Percentiles rank a stretch among this genome's conserved stretches.
phyloP scores from a whole-genome alignment of 92 coral and sea anemone genomes.

The Siderastrea siderea region DNA sequence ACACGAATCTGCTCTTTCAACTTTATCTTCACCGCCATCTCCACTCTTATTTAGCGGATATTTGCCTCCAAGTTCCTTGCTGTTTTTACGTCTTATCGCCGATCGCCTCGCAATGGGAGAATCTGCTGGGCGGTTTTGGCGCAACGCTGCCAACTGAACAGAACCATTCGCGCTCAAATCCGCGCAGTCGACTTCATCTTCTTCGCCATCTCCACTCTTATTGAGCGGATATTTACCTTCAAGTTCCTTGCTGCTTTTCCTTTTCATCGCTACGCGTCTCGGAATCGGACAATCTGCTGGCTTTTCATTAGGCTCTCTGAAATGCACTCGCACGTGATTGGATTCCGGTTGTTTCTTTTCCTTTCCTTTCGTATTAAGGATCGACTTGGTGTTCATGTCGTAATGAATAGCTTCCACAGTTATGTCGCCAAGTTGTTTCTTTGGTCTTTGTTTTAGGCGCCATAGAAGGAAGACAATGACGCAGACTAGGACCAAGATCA shows the following conservation, averaged over 20 bases:
- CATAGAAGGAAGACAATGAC: constrained; percentile 40
- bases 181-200: background rate
- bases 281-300: background rate
- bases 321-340: constrained; percentile 1
- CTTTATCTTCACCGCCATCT: background rate
- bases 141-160: too few species aligned
- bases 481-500: constrained; percentile 17
- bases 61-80: constrained; percentile 3
- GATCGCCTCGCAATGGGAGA: constrained; percentile 2
- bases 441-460: constrained; percentile 29
- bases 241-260: constrained; percentile 1
- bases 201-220: background rate
- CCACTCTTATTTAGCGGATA: constrained; percentile 16
- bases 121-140: background rate
- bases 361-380: background rate
- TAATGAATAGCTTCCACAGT: constrained; percentile 7
- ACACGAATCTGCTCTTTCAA: background rate
- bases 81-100: constrained; percentile 26
- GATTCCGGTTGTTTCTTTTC: background rate
- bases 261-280: constrained; percentile 27
- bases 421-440: constrained; percentile 13
- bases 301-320: constrained; percentile 1
- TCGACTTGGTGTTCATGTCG: constrained; percentile 25
- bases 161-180: background rate
- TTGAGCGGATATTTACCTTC: constrained; percentile 32